Conservation (phyloP, 2,797 vertebrate species). For the Potorous gilbertii region DNA sequence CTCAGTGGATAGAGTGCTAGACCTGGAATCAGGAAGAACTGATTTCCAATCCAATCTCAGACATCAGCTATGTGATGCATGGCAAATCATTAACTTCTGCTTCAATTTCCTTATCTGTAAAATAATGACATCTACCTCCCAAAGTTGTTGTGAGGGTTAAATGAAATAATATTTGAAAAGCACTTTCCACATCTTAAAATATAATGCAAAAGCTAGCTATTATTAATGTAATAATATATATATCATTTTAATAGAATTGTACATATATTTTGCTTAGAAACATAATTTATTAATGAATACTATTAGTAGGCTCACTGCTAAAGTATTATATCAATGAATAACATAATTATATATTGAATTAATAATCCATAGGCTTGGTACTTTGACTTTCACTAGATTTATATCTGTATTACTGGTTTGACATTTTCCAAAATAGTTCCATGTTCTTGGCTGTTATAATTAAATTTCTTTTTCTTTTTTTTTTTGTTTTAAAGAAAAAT, state of each 20-base stretch:
- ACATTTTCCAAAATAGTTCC: neutral
- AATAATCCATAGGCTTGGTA: neutral
- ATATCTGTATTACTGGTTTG: neutral
- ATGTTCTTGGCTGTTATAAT: neutral
- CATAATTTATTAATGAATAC: neutral
- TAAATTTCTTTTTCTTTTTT: neutral
- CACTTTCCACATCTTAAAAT: neutral
- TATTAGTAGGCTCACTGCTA: neutral
- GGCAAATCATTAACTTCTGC: neutral
- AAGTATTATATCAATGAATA: neutral
- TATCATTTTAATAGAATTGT: neutral
- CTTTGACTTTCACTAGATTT: neutral
- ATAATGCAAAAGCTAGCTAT: neutral
- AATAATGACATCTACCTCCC: neutral
- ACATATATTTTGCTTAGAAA: neutral
- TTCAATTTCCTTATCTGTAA: neutral
- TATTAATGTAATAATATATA: neutral
- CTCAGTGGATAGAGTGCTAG: neutral
- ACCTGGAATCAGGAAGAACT: neutral
- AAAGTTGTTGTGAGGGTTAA: neutral
- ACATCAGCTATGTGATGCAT: neutral
- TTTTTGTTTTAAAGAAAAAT: neutral
- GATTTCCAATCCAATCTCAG: neutral
- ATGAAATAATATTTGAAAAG: neutral
- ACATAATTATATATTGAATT: neutral